These are phyloP conservation scores for Brenthis daphne DNA, from an alignment of 2,888 invertebrate genomes.

Conservation along the genomic window DNA sequence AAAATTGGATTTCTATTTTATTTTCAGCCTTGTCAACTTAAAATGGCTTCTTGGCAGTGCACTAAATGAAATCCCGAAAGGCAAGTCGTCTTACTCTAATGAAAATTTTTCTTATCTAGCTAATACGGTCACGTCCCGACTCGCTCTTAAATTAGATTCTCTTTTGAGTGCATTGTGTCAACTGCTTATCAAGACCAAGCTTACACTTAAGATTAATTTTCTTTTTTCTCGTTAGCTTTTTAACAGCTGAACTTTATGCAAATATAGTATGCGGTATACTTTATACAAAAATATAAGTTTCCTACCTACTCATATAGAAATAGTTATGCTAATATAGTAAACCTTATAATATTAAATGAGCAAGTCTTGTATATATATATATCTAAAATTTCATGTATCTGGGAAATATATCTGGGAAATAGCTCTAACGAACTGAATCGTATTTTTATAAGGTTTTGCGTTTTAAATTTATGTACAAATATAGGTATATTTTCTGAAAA, in stretches of 20 bases:
- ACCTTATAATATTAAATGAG: no score
- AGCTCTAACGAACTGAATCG: no score
- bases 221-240: slow-evolving; percentile 8
- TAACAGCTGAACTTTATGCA: neutral
- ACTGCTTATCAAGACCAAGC: slow-evolving; percentile 17
- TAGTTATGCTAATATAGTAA: neutral
- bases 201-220: slow-evolving; percentile 10
- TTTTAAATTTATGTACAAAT: no score
- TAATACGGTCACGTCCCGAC: slow-evolving; percentile 33
- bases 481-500: no score
- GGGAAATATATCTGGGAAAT: no score
- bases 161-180: slow-evolving; percentile 28
- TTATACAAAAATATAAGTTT: neutral
- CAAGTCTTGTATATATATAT: no score
- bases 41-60: slow-evolving; percentile 20
- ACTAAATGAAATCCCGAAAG: slow-evolving; percentile 29
- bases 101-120: slow-evolving; percentile 30
- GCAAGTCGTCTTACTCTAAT: slow-evolving; percentile 30
- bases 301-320: neutral
- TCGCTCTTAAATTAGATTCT: slow-evolving; percentile 31
- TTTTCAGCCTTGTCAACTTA: slow-evolving; percentile 20
- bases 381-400: no score
- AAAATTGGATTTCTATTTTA: neutral
- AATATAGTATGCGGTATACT: neutral
- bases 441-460: no score